These are phyloP conservation scores for Drosophila ezoana DNA, from an alignment of 2,888 invertebrate species.

Conservation along the genomic window DNA sequence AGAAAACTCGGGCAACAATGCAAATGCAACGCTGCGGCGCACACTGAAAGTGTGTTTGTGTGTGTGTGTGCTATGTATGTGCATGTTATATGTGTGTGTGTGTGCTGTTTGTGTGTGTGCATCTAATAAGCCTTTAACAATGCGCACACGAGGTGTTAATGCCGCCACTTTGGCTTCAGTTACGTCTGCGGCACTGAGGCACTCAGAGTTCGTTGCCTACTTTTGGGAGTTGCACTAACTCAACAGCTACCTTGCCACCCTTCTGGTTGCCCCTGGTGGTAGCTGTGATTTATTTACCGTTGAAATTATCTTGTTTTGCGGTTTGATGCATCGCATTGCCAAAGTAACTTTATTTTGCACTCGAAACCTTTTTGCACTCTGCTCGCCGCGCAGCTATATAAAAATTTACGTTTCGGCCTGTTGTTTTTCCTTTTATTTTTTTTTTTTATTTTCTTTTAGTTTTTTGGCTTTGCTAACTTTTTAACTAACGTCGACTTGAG, in stretches of 20 bases:
- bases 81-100: not conserved
- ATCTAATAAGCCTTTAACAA: constrained; percentile 75
- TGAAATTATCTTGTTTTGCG: constrained; percentile 83
- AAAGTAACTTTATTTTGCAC: constrained; percentile 80
- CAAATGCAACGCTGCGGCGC: constrained; percentile 38
- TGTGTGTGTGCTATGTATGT: not conserved
- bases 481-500: constrained; percentile 78
- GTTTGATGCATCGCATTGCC: constrained; percentile 79
- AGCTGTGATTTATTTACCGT: constrained; percentile 83
- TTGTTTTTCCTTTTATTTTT: constrained; percentile 18
- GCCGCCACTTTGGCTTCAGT: constrained; percentile 53
- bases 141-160: constrained; percentile 67
- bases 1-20: constrained; percentile 37
- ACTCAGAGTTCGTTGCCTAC: constrained; percentile 53
- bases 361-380: constrained; percentile 75
- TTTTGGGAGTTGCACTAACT: constrained; percentile 56
- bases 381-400: constrained; percentile 61
- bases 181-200: constrained; percentile 19
- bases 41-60: constrained; percentile 7
- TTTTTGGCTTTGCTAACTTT: constrained; percentile 65
- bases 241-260: constrained; percentile 2
- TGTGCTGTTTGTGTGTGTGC: constrained; percentile 15
- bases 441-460: constrained; percentile 17
- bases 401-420: constrained; percentile 69
- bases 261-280: constrained; percentile 26